Base-by-base conservation (phyloP, 2,888 invertebrate species). In the Epistrophella euchroma region DNA sequence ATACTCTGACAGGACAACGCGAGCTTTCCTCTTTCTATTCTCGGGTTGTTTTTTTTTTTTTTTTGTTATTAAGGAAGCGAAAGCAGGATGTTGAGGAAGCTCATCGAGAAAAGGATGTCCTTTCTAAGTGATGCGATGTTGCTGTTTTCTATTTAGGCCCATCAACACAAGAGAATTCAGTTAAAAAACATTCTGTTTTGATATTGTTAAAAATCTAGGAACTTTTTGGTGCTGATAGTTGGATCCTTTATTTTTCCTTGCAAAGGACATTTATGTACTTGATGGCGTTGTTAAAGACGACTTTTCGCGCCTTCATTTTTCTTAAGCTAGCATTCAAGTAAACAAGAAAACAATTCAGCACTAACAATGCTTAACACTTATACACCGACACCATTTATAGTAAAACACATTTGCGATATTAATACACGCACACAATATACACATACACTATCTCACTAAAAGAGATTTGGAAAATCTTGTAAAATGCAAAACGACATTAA, bases 241-340 rank as follows among this genome's bases (percentile, higher is more conserved):
- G 1, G 15, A 6, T 35, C 28, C n/a, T 47, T 50, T 28, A 1
- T 35, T 55, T 74, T 72, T 17, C 64, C 64, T 77, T 66, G 19
- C 3, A 50, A 66, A 79, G 78, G 71, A 79, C 56, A 71, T 37
- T 60, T 28, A 43, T 13, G 40, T 43, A 66, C 19, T 52, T 35
- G 35, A n/a, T 11, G 37, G 52, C 17, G n/a, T 47, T 64, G n/a
- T 60, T 78, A 70, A 13, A 50, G 13, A 70, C 13, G 35, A 43
- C 32, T 43, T 85, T 79, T 71, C 85, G 85, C 85, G 85, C 80
- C 70, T 72, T 60, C 47, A 58, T 68, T 68, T 60, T 35, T 62
- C 17, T 28, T 28, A n/a, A 47, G 60, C 68, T 85, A 60, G 72
- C 75, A 76, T 55, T 85, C 37, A 62, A 25, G 80, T 80, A 85